Evolutionary conservation across 2,797 vertebrate genomes (phyloP).

Genomic region (Peromyscus aztecus): DNA sequence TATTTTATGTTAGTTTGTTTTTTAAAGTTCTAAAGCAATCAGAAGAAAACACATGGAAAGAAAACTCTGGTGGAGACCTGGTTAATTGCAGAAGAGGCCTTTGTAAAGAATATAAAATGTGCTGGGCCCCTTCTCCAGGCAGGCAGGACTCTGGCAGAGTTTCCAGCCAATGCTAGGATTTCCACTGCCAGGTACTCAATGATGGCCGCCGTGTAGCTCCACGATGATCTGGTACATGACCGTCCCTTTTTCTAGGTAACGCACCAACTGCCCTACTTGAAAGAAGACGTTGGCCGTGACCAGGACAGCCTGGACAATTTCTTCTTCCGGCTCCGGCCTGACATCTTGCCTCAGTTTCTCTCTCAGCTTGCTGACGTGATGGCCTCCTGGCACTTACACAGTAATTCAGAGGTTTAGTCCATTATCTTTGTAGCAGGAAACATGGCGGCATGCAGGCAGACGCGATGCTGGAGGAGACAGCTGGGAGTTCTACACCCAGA

Average conservation of each 20-base stretch:
- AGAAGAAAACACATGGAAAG: slow-evolving; percentile 85
- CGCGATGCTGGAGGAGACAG: too few relatives aligned
- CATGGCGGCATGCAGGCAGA: background rate
- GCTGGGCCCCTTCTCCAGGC: slow-evolving; percentile 74
- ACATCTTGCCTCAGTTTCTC: slow-evolving; percentile 90
- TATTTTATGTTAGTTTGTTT: slow-evolving; percentile 80
- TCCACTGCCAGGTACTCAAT: slow-evolving; percentile 99
- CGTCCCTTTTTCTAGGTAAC: slow-evolving; percentile 95
- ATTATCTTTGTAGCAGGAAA: background rate
- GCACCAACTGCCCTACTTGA: slow-evolving; percentile 98
- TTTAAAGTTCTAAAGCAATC: slow-evolving; percentile 88
- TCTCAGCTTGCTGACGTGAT: slow-evolving; percentile 77
- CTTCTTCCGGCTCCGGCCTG: slow-evolving; percentile 98
- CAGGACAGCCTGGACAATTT: slow-evolving; percentile 97
- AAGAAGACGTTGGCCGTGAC: slow-evolving; percentile 96
- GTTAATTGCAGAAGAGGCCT: slow-evolving; percentile 77
- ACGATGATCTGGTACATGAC: slow-evolving; percentile 97
- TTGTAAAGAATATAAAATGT: slow-evolving; percentile 84
- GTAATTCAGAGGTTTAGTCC: background rate
- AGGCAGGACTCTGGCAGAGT: slow-evolving; percentile 90
- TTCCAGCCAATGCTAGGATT: slow-evolving; percentile 97
- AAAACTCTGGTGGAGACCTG: slow-evolving; percentile 83
- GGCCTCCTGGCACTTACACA: slow-evolving; percentile 50
- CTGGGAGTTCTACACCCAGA: background rate
- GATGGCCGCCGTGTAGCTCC: slow-evolving; percentile 98